phyloP scores from a whole-genome alignment of 2,113 vertebrate species.

The Pavo muticus region DNA sequence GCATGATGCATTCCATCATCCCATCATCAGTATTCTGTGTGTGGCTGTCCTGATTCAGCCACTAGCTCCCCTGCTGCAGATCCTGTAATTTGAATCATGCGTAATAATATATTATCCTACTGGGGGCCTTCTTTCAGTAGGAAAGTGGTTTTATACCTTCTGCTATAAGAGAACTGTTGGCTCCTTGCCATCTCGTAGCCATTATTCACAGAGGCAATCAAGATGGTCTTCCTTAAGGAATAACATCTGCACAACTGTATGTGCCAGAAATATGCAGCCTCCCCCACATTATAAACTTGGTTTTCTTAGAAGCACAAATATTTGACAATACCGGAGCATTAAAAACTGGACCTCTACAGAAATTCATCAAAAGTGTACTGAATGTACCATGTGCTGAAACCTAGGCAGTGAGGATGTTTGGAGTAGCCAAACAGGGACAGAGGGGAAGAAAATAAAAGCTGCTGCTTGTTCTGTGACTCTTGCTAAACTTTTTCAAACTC shows the following conservation, averaged over 20 bases:
- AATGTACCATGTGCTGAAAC: constrained; percentile 55
- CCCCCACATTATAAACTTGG: constrained; percentile 73
- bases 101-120: constrained; percentile 89
- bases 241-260: constrained; percentile 82
- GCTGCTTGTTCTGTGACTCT: background rate
- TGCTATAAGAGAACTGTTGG: constrained; percentile 82
- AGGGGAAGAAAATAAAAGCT: constrained; percentile 13
- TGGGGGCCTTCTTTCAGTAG: constrained; percentile 84
- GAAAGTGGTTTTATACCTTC: constrained; percentile 83
- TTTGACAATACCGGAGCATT: constrained; percentile 65
- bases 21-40: constrained; percentile 85
- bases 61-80: constrained; percentile 83
- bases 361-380: constrained; percentile 55
- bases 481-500: background rate
- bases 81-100: constrained; percentile 87
- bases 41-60: constrained; percentile 80
- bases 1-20: constrained; percentile 80
- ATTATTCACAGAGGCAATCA: constrained; percentile 84
- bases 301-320: constrained; percentile 76
- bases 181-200: constrained; percentile 73
- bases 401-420: background rate
- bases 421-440: background rate
- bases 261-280: constrained; percentile 77
- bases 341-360: constrained; percentile 53
- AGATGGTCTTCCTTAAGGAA: constrained; percentile 82